phyloP scores from a whole-genome alignment of 2,888 invertebrate species.

The Mycogona germanica region DNA sequence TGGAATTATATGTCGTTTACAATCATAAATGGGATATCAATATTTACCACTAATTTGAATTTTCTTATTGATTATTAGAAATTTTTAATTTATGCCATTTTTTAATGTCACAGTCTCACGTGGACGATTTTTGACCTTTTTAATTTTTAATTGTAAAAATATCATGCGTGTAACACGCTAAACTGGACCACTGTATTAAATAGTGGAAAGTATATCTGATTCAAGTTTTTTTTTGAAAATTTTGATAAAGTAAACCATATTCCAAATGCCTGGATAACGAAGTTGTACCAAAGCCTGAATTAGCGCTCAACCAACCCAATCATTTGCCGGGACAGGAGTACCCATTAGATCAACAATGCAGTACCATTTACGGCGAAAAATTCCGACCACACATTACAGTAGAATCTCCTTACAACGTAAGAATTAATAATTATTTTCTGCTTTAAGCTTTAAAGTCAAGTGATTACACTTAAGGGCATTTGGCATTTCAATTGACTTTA shows the following conservation, averaged over 20 bases:
- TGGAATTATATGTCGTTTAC: slow-evolving; percentile 6
- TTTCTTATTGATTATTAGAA: no score
- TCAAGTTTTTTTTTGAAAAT: no score
- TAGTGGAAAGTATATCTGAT: no score
- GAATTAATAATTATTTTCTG: not conserved
- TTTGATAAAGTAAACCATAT: not conserved
- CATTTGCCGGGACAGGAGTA: slow-evolving; percentile 31
- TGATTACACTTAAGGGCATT: not conserved
- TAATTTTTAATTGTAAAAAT: no score
- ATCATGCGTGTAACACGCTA: no score
- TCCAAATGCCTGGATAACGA: slow-evolving; percentile 24
- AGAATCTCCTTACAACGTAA: not conserved
- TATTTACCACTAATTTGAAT: no score
- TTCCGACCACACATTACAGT: not conserved
- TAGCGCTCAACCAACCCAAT: not conserved
- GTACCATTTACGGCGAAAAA: not conserved
- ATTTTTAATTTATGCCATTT: no score
- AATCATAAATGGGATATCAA: not conserved
- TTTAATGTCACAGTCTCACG: no score
- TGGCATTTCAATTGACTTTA: not conserved
- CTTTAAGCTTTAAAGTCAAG: not conserved
- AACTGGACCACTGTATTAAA: no score
- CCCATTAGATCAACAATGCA: slow-evolving; percentile 29
- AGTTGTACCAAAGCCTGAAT: slow-evolving; percentile 14
- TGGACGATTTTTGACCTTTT: no score